These are phyloP conservation scores for Gasterosteus aculeatus DNA, from an alignment of 2,113 vertebrate species.

Conservation along the genomic window DNA sequence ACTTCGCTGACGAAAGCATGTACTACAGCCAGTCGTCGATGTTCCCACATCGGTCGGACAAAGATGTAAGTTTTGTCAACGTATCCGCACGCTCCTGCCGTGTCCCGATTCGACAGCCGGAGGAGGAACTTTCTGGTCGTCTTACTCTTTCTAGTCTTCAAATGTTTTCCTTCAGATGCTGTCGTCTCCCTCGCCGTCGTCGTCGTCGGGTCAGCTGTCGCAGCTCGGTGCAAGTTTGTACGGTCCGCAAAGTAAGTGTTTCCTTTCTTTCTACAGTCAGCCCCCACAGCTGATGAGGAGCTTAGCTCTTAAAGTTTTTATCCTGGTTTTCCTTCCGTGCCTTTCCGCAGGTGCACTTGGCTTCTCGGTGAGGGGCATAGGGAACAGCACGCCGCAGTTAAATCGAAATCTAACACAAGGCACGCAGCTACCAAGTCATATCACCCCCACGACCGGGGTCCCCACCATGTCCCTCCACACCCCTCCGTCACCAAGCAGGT, in stretches of 20 bases:
- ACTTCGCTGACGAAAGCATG: conserved; percentile 97
- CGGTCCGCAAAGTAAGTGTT: conserved; percentile 96
- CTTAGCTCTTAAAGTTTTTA: not conserved
- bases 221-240: conserved; percentile 99
- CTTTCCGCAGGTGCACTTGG: conserved; percentile 92
- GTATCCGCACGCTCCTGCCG: not conserved
- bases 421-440: conserved; percentile 98
- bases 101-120: not conserved
- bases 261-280: not conserved
- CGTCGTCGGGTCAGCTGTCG: conserved; percentile 98
- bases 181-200: conserved; percentile 94
- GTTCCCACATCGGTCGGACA: conserved; percentile 98
- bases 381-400: conserved; percentile 98
- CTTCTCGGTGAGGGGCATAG: conserved; percentile 97
- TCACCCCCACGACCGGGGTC: conserved; percentile 98
- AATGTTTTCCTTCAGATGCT: conserved; percentile 86
- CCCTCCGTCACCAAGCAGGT: conserved; percentile 99
- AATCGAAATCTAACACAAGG: conserved; percentile 99
- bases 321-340: not conserved
- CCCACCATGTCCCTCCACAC: conserved; percentile 99
- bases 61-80: conserved; percentile 90
- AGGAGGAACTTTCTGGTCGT: accelerated
- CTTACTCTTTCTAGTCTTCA: conserved; percentile 9
- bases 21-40: conserved; percentile 98
- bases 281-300: not conserved